Percentiles rank a stretch among this genome's conserved stretches.
These are phyloP conservation scores for Hemitrygon akajei DNA, from an alignment of 2,797 vertebrate species.

Conservation along the genomic window DNA sequence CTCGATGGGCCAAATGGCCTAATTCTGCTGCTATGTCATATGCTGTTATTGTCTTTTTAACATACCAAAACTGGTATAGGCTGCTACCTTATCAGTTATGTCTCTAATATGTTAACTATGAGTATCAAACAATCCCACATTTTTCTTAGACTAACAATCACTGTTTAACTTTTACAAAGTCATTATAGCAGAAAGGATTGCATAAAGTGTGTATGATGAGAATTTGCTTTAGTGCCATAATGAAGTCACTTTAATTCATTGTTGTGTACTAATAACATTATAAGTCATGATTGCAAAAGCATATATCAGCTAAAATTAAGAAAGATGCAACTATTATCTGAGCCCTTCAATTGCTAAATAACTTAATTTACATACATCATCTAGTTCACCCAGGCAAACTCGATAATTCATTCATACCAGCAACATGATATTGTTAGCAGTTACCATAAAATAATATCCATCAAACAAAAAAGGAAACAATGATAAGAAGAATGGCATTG, in stretches of 20 bases:
- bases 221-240: background rate
- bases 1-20: too few species aligned
- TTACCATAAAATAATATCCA: background rate
- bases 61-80: background rate
- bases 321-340: background rate
- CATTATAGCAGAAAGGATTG: background rate
- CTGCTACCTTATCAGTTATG: background rate
- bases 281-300: background rate
- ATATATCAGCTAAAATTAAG: background rate
- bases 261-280: background rate
- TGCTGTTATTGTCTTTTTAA: background rate
- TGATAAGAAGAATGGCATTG: background rate
- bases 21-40: too few species aligned
- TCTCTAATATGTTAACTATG: background rate
- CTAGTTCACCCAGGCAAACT: background rate
- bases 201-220: background rate
- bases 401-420: background rate
- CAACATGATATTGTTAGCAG: background rate
- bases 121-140: background rate
- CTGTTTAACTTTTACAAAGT: background rate
- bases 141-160: background rate
- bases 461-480: background rate
- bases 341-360: background rate
- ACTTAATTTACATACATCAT: background rate
- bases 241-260: background rate